Evolutionary conservation across 2,113 vertebrate genomes (phyloP).

Genomic region (Okapia johnstoni): DNA sequence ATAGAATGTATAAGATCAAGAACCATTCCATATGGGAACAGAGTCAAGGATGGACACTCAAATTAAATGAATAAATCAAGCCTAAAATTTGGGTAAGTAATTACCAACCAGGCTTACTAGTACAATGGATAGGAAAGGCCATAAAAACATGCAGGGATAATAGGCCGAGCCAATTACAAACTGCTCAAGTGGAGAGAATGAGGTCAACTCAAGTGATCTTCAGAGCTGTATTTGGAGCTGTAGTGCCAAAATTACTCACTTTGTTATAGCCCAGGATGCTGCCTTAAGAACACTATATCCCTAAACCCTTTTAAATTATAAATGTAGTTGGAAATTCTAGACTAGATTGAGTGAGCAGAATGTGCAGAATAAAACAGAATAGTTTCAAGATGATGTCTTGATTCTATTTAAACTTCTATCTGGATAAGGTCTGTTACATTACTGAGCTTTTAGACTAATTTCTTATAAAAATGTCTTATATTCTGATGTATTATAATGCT

Average conservation of each 20-base stretch:
- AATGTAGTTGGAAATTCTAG: background rate
- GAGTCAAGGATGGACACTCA: background rate
- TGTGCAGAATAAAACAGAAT: background rate
- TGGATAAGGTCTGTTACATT: background rate
- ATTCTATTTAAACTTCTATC: background rate
- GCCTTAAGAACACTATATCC: background rate
- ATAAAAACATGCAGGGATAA: background rate
- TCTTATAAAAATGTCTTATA: background rate
- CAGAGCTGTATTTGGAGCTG: background rate
- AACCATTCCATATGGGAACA: background rate
- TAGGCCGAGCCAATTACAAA: background rate
- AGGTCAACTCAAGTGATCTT: background rate
- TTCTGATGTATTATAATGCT: background rate
- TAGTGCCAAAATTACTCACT: background rate
- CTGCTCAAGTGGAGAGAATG: background rate
- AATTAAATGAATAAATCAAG: background rate
- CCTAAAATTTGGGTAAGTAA: background rate
- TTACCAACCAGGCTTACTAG: background rate
- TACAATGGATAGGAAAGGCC: background rate
- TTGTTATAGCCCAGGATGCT: background rate
- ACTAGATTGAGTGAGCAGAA: background rate
- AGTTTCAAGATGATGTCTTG: background rate
- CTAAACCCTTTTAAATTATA: background rate
- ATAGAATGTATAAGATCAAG: background rate
- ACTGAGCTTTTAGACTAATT: background rate